Conservation (phyloP, 1,140 invertebrate genomes). For the Tetranychus cinnabarinus region DNA sequence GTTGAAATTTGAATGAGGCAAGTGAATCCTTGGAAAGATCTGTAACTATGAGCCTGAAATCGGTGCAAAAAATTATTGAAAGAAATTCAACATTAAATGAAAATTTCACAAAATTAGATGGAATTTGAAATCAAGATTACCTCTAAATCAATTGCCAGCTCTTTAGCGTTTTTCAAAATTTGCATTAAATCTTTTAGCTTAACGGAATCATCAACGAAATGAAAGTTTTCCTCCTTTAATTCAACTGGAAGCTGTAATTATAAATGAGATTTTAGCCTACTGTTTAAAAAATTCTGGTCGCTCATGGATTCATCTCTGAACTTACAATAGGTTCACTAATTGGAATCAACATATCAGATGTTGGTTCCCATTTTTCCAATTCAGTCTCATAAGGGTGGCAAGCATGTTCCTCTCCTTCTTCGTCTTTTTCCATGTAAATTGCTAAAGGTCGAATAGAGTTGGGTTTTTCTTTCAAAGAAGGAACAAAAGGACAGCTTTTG, state of each 20-base stretch:
- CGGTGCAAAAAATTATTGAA: conserved; percentile 25
- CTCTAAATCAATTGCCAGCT: conserved; percentile 69
- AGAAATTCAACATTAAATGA: not conserved
- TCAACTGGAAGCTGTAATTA: not conserved
- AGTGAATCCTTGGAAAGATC: conserved; percentile 50
- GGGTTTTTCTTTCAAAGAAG: conserved; percentile 60
- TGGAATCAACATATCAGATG: conserved; percentile 13
- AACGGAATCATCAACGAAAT: too few species aligned
- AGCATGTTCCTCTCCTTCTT: conserved; percentile 30
- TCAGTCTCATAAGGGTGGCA: conserved; percentile 76
- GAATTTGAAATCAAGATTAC: conserved; percentile 17
- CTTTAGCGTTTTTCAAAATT: conserved; percentile 35
- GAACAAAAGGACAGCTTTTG: conserved; percentile 42
- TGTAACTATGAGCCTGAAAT: conserved; percentile 37
- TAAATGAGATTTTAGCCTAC: too few species aligned
- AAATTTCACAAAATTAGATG: not conserved
- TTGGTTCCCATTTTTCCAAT: conserved; percentile 30
- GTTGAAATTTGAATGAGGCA: conserved; percentile 70
- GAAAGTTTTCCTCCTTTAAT: too few species aligned
- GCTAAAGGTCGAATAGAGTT: conserved; percentile 60
- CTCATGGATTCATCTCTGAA: conserved; percentile 11
- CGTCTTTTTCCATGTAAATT: conserved; percentile 37
- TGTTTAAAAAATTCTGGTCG: not conserved
- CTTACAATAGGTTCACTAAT: conserved; percentile 12
- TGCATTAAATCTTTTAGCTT: too few species aligned